A percentile compares a stretch with the other conserved stretches of the same genome.
phyloP scores from a whole-genome alignment of 2,797 vertebrate genomes.

The Lacerta bilineata region DNA sequence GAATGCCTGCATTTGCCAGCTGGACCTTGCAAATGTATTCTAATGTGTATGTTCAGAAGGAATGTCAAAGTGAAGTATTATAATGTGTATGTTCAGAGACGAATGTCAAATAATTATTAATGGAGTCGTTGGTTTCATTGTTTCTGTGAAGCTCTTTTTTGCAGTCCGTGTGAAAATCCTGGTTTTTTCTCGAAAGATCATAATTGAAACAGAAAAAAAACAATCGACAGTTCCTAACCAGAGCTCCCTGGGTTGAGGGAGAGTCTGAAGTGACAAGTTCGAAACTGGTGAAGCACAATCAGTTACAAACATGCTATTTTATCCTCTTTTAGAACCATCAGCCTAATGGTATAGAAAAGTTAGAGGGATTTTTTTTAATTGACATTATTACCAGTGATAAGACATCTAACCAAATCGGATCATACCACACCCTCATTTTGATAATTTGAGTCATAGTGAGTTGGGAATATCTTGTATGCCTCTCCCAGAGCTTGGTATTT shows the following conservation, averaged over 20 bases:
- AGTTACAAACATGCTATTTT: background rate
- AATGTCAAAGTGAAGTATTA: background rate
- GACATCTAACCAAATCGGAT: background rate
- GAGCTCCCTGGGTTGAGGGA: background rate
- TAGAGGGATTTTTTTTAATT: background rate
- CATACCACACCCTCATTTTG: no score
- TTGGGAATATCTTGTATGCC: background rate
- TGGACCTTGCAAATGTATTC: background rate
- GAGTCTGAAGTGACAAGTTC: background rate
- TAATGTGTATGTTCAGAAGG: background rate
- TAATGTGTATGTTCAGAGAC: background rate
- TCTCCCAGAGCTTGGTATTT: background rate
- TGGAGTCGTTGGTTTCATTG: background rate
- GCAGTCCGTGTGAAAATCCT: no score
- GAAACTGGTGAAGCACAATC: background rate
- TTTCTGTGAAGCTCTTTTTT: background rate
- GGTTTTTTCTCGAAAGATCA: slow-evolving; percentile 51
- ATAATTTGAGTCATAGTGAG: background rate
- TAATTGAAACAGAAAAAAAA: slow-evolving; percentile 41
- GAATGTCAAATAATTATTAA: background rate
- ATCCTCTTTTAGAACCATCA: background rate
- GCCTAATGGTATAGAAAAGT: background rate
- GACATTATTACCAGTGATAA: no score
- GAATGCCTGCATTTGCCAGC: background rate
- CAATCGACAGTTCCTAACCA: slow-evolving; percentile 35